phyloP scores from a whole-genome alignment of 2,113 vertebrate species.

The Hippocampus abdominalis region DNA sequence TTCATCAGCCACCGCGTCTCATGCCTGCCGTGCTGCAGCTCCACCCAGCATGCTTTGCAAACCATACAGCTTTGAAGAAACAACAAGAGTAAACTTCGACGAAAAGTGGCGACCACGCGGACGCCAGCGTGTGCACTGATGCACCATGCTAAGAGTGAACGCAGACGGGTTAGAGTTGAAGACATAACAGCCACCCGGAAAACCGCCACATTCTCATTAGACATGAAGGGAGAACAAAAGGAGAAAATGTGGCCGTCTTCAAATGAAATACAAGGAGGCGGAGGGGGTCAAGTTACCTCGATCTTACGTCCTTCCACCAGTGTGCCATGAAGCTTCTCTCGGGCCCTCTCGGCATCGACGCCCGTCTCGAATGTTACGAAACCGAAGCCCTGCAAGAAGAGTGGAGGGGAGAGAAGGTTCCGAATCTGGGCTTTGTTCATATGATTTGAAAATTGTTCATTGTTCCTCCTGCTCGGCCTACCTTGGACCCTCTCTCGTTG shows the following conservation, averaged over 20 bases:
- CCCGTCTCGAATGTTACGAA: slow-evolving; percentile 99
- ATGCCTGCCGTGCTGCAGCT: slow-evolving; percentile 62
- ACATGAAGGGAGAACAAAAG: slow-evolving; percentile 52
- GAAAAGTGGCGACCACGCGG: slow-evolving; percentile 41
- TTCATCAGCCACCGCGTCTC: slow-evolving; percentile 28
- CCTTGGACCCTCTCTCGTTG: slow-evolving; percentile 98
- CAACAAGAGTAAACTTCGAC: slow-evolving; percentile 40
- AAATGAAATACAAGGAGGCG: neutral
- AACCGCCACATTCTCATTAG: slow-evolving; percentile 46
- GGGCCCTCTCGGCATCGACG: slow-evolving; percentile 93
- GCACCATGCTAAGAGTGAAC: slow-evolving; percentile 65
- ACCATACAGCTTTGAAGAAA: slow-evolving; percentile 55
- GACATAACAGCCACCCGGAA: slow-evolving; percentile 47
- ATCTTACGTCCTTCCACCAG: slow-evolving; percentile 99
- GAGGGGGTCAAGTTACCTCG: slow-evolving; percentile 77
- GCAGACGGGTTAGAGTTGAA: slow-evolving; percentile 51
- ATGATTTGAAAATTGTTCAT: neutral
- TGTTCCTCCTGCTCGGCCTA: slow-evolving; percentile 60
- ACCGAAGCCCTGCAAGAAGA: slow-evolving; percentile 86
- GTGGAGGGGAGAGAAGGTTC: neutral
- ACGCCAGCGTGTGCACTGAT: slow-evolving; percentile 45
- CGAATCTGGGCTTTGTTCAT: neutral
- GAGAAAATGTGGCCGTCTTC: slow-evolving; percentile 47
- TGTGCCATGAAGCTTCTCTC: slow-evolving; percentile 98
- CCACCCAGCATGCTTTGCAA: slow-evolving; percentile 69